Evolutionary conservation across 2,888 invertebrate species (phyloP), one percentile per base, ranked within the genome.

Genomic region (Tachina grossa): DNA sequence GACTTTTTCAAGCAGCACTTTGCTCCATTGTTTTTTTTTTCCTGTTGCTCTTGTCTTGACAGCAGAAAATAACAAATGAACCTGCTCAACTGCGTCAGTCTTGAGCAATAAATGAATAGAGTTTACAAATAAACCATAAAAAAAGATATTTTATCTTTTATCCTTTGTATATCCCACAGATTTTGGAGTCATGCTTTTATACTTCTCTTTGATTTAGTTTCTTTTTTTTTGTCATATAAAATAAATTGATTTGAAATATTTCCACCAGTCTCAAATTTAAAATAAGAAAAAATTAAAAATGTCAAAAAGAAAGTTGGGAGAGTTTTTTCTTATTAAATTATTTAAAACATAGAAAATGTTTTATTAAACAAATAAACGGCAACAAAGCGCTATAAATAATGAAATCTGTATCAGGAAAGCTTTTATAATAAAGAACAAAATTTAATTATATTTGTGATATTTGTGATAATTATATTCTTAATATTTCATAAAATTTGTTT

Each of bases 51-150:
- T 51, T 53, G 39, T 72, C 65, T 39, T 49, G 57, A 51, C 63
- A 72, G 53, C 55, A 65, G 11, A 55, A 75, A 49, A 74, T 71
- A 84, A 66, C 57, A 80, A 84, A 80, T 84, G 80, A 84, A 61
- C 51, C 76, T 76, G 47, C 80, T 65, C 9, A 53, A 45, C 45
- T 65, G 65, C 71, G 71, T 80, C 65, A 59, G 79, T 57, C 69
- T 61, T 43, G 6, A 51, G 43, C 49, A 51, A 61, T 65, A 55
- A 65, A 79, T 65, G 47, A 65, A 72, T 65, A 19, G 47, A 65
- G 45, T 65, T 55, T 47, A 55, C 55, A 72, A 72, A 63, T 13
- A 65, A 79, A 72, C 55, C 47, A 72, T 55, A 9, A 72, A 71
- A 79, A 39, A 11, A 45, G 19, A 53, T 53, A 63, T 39, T 61